These are phyloP conservation scores for Cerastoderma edule DNA, from an alignment of 2,888 invertebrate species.

Conservation along the genomic window DNA sequence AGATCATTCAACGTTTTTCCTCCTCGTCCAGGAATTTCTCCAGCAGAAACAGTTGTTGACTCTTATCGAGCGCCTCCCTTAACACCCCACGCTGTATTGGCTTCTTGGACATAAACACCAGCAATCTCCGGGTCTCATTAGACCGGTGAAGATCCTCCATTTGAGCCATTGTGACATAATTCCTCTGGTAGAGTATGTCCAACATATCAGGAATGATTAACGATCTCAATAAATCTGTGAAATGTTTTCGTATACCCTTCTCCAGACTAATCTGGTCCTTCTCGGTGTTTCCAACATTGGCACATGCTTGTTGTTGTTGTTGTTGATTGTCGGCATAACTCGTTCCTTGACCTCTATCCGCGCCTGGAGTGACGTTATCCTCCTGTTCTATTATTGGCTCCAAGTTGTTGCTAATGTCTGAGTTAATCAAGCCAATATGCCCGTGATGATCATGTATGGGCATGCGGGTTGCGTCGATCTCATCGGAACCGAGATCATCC, in stretches of 20 bases:
- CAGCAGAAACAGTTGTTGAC: conserved; percentile 26
- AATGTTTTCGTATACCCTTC: conserved; percentile 34
- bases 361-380: background rate
- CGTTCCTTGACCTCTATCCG: too few relatives aligned
- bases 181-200: conserved; percentile 3
- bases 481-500: background rate
- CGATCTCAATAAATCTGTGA: conserved; percentile 21
- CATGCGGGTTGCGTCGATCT: background rate
- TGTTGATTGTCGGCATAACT: too few relatives aligned
- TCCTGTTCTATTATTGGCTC: background rate
- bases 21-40: conserved; percentile 26
- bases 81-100: background rate
- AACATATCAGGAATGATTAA: background rate
- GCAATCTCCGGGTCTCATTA: background rate
- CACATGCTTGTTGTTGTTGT: too few relatives aligned
- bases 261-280: conserved; percentile 20
- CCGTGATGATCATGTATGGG: conserved; percentile 7
- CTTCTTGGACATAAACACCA: background rate
- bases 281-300: too few relatives aligned
- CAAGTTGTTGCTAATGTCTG: background rate
- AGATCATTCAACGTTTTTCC: too few relatives aligned
- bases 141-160: background rate
- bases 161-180: background rate
- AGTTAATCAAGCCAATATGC: too few relatives aligned
- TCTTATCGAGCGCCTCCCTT: conserved; percentile 16